Evolutionary conservation across 2,797 vertebrate genomes (phyloP).

Genomic region (Petrocephalus sullivani): DNA sequence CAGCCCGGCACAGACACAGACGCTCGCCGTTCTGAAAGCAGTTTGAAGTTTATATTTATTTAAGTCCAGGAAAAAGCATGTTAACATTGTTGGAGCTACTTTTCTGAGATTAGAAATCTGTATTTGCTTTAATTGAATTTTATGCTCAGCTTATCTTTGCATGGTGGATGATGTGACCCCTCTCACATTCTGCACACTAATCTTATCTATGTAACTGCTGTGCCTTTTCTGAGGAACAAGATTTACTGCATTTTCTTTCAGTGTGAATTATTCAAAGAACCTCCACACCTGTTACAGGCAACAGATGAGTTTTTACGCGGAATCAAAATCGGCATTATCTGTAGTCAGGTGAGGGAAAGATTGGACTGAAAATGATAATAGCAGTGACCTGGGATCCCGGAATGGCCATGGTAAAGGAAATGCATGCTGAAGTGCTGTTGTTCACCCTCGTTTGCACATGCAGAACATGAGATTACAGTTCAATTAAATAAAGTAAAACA

Average conservation of each 20-base stretch:
- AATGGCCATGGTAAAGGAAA: neutral
- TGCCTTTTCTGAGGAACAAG: constrained; percentile 43
- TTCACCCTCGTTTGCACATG: neutral
- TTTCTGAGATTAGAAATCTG: constrained; percentile 13
- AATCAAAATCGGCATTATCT: neutral
- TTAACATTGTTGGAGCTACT: neutral
- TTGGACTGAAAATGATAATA: constrained; percentile 17
- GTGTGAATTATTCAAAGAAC: neutral
- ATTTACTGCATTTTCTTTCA: neutral
- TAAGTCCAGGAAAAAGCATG: neutral
- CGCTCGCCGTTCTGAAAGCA: neutral
- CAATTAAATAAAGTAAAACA: neutral
- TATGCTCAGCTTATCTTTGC: constrained; percentile 68
- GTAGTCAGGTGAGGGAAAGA: neutral
- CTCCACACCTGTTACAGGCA: constrained; percentile 13
- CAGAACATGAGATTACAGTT: neutral
- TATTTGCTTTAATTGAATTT: constrained; percentile 70
- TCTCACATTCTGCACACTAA: constrained; percentile 52
- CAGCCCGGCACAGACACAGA: neutral
- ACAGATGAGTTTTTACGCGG: constrained; percentile 4
- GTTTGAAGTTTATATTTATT: neutral
- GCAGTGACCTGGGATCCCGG: neutral
- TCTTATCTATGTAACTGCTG: constrained; percentile 51
- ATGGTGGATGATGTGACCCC: constrained; percentile 62
- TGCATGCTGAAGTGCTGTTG: neutral